Evolutionary conservation across 2,888 invertebrate genomes (phyloP).

Genomic region (Cerceris rybyensis): DNA sequence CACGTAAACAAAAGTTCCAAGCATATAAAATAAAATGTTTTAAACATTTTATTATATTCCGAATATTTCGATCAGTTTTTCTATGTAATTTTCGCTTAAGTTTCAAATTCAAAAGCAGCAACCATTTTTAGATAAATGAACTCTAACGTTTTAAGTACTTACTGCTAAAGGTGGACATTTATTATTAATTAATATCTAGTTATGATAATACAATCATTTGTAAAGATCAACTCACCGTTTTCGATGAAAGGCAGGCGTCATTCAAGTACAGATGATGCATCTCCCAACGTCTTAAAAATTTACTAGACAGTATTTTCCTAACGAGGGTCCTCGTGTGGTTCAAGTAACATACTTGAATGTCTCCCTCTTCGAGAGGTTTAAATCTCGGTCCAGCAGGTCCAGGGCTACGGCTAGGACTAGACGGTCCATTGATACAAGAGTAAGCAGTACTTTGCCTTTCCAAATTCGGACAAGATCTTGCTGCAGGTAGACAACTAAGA

Average conservation of each 20-base stretch:
- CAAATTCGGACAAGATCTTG: conserved; percentile 82
- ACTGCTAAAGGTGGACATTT: no score
- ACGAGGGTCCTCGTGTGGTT: conserved; percentile 90
- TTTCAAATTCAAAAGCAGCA: no score
- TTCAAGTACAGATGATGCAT: conserved; percentile 88
- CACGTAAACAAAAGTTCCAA: no score
- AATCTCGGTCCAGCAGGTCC: conserved; percentile 84
- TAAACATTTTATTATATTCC: no score
- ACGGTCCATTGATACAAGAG: conserved; percentile 82
- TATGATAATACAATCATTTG: background rate
- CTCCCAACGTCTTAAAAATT: conserved; percentile 91
- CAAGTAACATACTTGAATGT: conserved; percentile 89
- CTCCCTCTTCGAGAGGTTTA: conserved; percentile 88
- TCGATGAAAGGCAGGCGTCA: conserved; percentile 87
- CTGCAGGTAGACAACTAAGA: conserved; percentile 80
- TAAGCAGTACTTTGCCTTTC: conserved; percentile 84
- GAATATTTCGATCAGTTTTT: no score
- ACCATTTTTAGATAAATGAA: no score
- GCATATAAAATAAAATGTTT: no score
- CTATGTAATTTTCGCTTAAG: no score
- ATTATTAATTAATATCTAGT: no score
- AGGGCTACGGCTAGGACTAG: conserved; percentile 82
- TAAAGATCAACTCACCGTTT: conserved; percentile 85
- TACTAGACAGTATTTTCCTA: conserved; percentile 90
- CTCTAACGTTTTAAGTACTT: no score